A percentile compares a stretch with the other conserved stretches of the same genome.
Conservation (phyloP, 2,797 vertebrate species). For the Antrozous pallidus region DNA sequence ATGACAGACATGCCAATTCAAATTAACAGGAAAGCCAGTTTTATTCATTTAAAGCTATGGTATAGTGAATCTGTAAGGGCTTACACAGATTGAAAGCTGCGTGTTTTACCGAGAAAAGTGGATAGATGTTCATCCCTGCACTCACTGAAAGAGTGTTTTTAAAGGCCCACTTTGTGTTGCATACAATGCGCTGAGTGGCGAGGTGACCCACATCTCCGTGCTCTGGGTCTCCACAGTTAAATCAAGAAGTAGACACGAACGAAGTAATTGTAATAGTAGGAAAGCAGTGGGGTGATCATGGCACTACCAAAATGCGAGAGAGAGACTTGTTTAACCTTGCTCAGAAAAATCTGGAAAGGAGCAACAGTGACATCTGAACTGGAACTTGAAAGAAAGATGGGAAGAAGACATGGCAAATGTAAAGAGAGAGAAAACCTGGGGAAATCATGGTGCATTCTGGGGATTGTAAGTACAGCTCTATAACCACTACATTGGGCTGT, state of each 20-base stretch:
- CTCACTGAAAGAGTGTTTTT: not conserved
- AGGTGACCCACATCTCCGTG: not conserved
- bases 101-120: not conserved
- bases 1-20: constrained; percentile 4
- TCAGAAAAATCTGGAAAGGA: constrained; percentile 12
- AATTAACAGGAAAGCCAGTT: not conserved
- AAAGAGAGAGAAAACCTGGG: not conserved
- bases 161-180: not conserved
- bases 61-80: not conserved
- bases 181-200: not conserved
- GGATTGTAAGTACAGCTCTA: not conserved
- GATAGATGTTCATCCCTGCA: not conserved
- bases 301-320: not conserved
- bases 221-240: not conserved
- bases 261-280: not conserved
- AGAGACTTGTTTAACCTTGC: not conserved
- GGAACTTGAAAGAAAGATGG: not conserved
- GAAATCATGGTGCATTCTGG: not conserved
- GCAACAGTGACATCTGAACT: not conserved
- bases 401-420: not conserved
- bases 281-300: not conserved
- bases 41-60: not conserved
- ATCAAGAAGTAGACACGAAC: not conserved
- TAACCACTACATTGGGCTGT: not conserved
- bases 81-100: not conserved